These are phyloP conservation scores for Neofelis nebulosa DNA, from an alignment of 2,113 vertebrate species.

Conservation along the genomic window DNA sequence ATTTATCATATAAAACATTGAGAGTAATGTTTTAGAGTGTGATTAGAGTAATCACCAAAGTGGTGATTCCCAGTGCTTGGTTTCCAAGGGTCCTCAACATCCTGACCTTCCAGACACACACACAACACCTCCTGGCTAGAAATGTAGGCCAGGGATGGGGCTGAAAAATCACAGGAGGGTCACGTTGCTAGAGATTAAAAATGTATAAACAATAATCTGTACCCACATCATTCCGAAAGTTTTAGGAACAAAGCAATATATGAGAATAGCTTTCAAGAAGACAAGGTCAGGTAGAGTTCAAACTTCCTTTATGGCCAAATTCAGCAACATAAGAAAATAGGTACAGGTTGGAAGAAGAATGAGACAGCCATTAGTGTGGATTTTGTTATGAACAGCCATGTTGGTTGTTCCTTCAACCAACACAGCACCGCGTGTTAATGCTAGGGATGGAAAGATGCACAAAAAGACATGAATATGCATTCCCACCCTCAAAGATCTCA, in stretches of 20 bases:
- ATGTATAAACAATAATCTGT: neutral
- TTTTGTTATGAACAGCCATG: too few species aligned
- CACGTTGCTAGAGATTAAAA: neutral
- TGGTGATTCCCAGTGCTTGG: neutral
- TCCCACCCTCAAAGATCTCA: neutral
- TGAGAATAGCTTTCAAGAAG: neutral
- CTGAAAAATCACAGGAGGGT: neutral
- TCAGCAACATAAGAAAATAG: neutral
- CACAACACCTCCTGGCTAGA: neutral
- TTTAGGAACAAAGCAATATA: neutral
- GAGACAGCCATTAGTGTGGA: neutral
- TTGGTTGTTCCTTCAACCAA: neutral
- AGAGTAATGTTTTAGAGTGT: neutral
- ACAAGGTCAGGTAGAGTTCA: neutral
- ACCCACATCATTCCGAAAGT: neutral
- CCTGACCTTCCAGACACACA: neutral
- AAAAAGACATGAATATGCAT: neutral
- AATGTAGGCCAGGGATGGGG: neutral
- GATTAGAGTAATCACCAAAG: neutral
- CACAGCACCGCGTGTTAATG: neutral
- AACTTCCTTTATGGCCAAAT: slow-evolving; percentile 4
- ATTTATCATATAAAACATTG: neutral
- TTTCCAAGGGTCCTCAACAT: neutral
- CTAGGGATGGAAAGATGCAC: neutral
- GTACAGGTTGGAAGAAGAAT: neutral